A percentile compares a stretch with the other conserved stretches of the same genome.
Evolutionary conservation across 2,113 vertebrate species (phyloP).

Genomic region (Acrocephalus kingi): DNA sequence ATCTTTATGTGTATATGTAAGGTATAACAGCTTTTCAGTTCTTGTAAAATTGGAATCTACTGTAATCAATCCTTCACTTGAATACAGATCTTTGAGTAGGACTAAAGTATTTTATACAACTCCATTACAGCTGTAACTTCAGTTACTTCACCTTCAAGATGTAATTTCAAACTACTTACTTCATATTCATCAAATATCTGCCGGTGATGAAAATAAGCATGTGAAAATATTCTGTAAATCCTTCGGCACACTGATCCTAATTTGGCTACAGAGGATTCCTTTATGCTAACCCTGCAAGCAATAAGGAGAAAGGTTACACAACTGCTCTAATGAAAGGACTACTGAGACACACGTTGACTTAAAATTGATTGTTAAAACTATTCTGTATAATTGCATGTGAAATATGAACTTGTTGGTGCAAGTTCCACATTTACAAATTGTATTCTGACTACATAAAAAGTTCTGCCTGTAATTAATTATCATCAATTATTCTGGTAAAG

Average conservation of each 20-base stretch:
- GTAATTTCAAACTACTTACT: slow-evolving; percentile 75
- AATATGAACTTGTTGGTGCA: neutral
- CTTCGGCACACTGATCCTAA: slow-evolving; percentile 97
- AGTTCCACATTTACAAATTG: neutral
- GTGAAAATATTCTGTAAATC: slow-evolving; percentile 99
- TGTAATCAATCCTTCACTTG: neutral
- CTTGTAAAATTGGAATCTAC: neutral
- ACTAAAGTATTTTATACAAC: neutral
- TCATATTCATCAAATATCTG: slow-evolving; percentile 99
- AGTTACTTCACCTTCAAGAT: neutral
- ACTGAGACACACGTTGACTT: rapidly evolving
- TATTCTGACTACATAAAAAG: neutral
- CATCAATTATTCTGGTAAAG: neutral
- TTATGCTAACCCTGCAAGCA: slow-evolving; percentile 94
- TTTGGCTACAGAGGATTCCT: slow-evolving; percentile 99
- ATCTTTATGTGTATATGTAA: neutral
- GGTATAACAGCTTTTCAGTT: neutral
- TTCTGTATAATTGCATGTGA: neutral
- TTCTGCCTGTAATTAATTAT: neutral
- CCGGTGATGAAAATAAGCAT: slow-evolving; percentile 98
- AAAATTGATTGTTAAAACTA: neutral
- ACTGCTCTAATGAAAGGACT: neutral
- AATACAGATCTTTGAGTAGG: neutral
- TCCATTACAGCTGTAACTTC: neutral
- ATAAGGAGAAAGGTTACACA: slow-evolving; percentile 21